phyloP scores from a whole-genome alignment of 2,113 vertebrate genomes.

The Rhineura floridana region DNA sequence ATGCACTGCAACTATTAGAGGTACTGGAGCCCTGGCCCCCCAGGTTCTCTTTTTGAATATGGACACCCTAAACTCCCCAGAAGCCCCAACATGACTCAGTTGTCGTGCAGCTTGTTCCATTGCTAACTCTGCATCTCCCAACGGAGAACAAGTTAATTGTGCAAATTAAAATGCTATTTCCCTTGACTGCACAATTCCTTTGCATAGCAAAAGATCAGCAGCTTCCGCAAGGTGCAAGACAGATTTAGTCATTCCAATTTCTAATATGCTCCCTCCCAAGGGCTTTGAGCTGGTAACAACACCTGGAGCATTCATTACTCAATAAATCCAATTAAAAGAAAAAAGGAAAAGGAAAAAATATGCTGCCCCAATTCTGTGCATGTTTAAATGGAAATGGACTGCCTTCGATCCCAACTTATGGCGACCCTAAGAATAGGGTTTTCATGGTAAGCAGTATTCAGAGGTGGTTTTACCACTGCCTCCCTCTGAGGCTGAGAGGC shows the following conservation, averaged over 20 bases:
- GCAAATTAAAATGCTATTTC: slow-evolving; percentile 8
- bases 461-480: too few relatives aligned
- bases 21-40: background rate
- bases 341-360: background rate
- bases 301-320: background rate
- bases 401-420: too few relatives aligned
- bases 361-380: background rate
- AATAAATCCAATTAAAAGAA: background rate
- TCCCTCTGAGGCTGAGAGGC: too few relatives aligned
- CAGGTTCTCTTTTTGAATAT: background rate
- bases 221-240: background rate
- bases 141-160: background rate
- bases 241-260: background rate
- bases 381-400: background rate
- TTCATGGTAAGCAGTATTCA: too few relatives aligned
- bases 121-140: background rate
- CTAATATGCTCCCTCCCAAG: background rate
- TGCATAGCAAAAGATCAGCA: background rate
- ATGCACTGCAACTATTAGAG: background rate
- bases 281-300: background rate
- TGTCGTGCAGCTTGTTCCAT: background rate
- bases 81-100: background rate
- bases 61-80: background rate
- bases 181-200: background rate
- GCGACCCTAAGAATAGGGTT: too few relatives aligned